Conservation (phyloP, 2,888 invertebrate genomes). For the Lumbricus terrestris region DNA sequence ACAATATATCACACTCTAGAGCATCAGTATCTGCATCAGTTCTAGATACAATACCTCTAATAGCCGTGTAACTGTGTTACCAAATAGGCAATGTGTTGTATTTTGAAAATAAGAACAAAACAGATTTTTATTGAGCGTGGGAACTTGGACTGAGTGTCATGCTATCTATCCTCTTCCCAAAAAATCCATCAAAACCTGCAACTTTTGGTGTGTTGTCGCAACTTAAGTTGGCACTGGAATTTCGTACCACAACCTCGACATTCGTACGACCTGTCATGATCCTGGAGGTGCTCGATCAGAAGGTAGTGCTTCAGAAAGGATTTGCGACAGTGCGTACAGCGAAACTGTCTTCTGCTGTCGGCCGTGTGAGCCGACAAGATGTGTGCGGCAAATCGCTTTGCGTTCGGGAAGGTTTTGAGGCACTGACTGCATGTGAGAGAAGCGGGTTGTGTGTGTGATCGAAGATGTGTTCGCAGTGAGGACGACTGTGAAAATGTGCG, state of each 20-base stretch:
- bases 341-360: neutral
- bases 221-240: neutral
- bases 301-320: neutral
- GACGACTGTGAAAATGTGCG: neutral
- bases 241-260: neutral
- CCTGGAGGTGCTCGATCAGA: neutral
- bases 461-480: neutral
- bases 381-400: neutral
- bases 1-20: too few relatives aligned
- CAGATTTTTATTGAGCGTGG: neutral
- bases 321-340: neutral
- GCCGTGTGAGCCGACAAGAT: neutral
- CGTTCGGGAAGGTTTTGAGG: neutral
- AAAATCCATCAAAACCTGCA: neutral
- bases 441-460: neutral
- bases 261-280: neutral
- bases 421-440: conserved; percentile 3
- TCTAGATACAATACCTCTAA: too few relatives aligned
- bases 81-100: neutral
- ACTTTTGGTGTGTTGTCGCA: neutral
- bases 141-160: neutral
- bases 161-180: neutral
- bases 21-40: too few relatives aligned
- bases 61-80: neutral
- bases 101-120: neutral